phyloP scores from a whole-genome alignment of 2,797 vertebrate species.

The Hyperoplus lanceolatus region DNA sequence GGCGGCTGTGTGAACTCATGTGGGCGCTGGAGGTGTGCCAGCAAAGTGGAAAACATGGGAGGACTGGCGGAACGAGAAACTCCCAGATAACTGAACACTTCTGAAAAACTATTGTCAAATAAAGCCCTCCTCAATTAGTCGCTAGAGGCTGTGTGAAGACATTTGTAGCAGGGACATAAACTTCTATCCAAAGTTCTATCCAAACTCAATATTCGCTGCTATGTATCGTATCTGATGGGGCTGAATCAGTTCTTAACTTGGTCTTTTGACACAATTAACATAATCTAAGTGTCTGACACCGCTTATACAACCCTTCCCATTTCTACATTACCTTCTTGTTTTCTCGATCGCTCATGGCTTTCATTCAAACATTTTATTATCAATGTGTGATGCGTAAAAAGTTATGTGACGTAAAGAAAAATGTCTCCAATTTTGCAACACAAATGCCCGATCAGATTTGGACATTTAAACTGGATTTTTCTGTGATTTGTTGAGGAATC shows the following conservation, averaged over 20 bases:
- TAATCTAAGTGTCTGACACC: too few relatives aligned
- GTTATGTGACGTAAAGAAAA: not conserved
- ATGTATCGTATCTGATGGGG: not conserved
- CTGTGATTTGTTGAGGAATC: not conserved
- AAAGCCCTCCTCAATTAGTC: not conserved
- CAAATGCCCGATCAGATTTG: not conserved
- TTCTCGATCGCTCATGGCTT: not conserved
- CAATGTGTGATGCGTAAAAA: not conserved
- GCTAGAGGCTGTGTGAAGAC: not conserved
- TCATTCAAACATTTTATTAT: not conserved
- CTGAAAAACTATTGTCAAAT: not conserved
- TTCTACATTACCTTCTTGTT: not conserved
- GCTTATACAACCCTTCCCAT: not conserved
- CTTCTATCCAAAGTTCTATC: too few relatives aligned
- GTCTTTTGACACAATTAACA: too few relatives aligned
- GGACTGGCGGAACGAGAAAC: slow-evolving; percentile 12
- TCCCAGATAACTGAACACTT: not conserved
- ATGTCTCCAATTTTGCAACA: not conserved
- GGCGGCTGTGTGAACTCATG: not conserved
- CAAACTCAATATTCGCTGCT: not conserved
- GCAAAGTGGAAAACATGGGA: slow-evolving; percentile 20
- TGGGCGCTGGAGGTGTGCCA: slow-evolving; percentile 14
- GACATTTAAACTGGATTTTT: not conserved
- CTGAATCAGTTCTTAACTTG: not conserved
- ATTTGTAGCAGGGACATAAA: not conserved